phyloP scores from a whole-genome alignment of 2,888 invertebrate species.

The Pyralis farinalis region DNA sequence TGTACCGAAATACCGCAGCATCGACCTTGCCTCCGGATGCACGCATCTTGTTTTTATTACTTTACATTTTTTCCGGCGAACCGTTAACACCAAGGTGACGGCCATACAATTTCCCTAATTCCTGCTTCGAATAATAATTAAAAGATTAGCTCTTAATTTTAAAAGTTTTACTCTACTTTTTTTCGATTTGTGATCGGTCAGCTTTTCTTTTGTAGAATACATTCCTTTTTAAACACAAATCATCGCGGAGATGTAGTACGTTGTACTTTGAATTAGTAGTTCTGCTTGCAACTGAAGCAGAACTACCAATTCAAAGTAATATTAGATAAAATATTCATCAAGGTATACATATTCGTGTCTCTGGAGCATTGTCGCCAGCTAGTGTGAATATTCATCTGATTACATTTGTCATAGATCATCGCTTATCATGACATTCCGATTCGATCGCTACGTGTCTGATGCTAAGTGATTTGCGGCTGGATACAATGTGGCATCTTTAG shows the following conservation, averaged over 20 bases:
- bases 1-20: conserved; percentile 71
- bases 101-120: conserved; percentile 33
- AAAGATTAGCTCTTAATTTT: no score
- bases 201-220: neutral
- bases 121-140: neutral
- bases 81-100: conserved; percentile 65
- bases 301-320: no score
- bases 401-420: conserved; percentile 6
- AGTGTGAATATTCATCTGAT: no score
- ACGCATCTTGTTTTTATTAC: conserved; percentile 71
- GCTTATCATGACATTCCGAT: conserved; percentile 3
- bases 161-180: neutral
- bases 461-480: neutral
- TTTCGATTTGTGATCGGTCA: neutral
- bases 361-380: no score
- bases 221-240: no score
- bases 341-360: no score
- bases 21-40: conserved; percentile 72
- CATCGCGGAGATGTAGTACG: no score
- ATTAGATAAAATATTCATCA: no score
- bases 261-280: no score
- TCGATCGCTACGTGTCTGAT: neutral
- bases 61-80: conserved; percentile 56
- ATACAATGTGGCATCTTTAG: conserved; percentile 37
- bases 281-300: no score